phyloP scores from a whole-genome alignment of 2,113 vertebrate species.

The Salvelinus namaycush region DNA sequence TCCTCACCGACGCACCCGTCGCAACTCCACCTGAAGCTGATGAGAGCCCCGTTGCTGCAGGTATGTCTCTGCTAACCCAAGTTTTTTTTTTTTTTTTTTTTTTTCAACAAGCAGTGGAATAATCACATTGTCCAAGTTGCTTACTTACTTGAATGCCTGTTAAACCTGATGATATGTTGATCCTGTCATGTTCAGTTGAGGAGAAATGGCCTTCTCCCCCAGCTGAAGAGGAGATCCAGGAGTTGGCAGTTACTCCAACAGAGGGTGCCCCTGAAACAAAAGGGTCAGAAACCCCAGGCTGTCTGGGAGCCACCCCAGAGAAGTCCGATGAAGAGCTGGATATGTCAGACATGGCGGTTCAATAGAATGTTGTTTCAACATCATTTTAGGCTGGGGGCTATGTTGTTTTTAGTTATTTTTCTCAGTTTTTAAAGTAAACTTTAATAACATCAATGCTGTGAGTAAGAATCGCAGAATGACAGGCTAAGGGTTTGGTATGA shows the following conservation, averaged over 20 bases:
- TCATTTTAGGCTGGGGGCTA: slow-evolving; percentile 12
- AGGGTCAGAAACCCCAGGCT: slow-evolving; percentile 53
- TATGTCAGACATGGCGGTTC: slow-evolving; percentile 80
- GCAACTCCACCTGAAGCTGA: slow-evolving; percentile 41
- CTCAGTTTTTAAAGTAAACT: slow-evolving; percentile 15
- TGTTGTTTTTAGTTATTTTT: slow-evolving; percentile 8
- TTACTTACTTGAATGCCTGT: background rate
- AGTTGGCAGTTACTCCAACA: slow-evolving; percentile 25
- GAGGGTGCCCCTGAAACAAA: slow-evolving; percentile 53
- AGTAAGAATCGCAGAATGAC: slow-evolving; percentile 19
- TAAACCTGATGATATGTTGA: background rate
- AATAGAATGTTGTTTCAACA: slow-evolving; percentile 69
- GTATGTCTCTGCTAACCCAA: slow-evolving; percentile 32
- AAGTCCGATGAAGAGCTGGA: slow-evolving; percentile 78
- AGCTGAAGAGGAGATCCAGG: slow-evolving; percentile 41
- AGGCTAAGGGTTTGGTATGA: slow-evolving; percentile 22
- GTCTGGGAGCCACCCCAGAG: background rate
- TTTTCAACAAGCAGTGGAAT: too few relatives aligned
- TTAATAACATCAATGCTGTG: slow-evolving; percentile 26
- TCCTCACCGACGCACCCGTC: slow-evolving; percentile 45
- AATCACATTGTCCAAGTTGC: background rate
- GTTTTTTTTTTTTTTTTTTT: too few relatives aligned
- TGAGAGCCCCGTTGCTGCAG: slow-evolving; percentile 55
- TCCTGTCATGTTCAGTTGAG: slow-evolving; percentile 43
- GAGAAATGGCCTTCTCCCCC: slow-evolving; percentile 36